phyloP scores from a whole-genome alignment of 2,888 invertebrate species.

The Stenodera caucasica region DNA sequence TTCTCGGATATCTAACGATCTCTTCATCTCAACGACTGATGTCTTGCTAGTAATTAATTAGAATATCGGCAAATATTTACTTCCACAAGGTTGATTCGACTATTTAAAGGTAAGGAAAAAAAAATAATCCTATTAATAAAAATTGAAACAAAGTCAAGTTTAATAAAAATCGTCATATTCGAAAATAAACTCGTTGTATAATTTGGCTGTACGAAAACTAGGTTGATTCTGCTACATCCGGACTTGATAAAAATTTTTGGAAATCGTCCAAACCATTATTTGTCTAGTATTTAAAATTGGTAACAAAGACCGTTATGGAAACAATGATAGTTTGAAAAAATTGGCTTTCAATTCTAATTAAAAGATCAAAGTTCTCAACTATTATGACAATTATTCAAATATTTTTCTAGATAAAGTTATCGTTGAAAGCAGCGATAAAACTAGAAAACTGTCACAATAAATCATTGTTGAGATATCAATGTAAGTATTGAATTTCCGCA shows the following conservation, averaged over 20 bases:
- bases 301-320: background rate
- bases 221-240: background rate
- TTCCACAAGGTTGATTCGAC: too few relatives aligned
- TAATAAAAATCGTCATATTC: conserved; percentile 10
- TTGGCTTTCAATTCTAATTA: too few relatives aligned
- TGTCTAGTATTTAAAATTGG: too few relatives aligned
- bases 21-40: background rate
- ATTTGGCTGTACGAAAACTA: background rate
- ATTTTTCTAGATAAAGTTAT: background rate
- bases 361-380: too few relatives aligned
- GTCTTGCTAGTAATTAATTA: background rate
- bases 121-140: background rate
- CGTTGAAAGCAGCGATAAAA: background rate
- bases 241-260: background rate
- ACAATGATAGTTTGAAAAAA: too few relatives aligned
- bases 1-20: background rate
- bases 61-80: background rate
- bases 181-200: background rate
- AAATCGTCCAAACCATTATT: background rate
- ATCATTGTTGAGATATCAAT: background rate
- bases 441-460: too few relatives aligned
- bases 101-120: too few relatives aligned
- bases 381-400: background rate
- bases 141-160: conserved; percentile 19
- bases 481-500: background rate